Conservation (phyloP, 2,113 vertebrate species). For the Strigops habroptila region DNA sequence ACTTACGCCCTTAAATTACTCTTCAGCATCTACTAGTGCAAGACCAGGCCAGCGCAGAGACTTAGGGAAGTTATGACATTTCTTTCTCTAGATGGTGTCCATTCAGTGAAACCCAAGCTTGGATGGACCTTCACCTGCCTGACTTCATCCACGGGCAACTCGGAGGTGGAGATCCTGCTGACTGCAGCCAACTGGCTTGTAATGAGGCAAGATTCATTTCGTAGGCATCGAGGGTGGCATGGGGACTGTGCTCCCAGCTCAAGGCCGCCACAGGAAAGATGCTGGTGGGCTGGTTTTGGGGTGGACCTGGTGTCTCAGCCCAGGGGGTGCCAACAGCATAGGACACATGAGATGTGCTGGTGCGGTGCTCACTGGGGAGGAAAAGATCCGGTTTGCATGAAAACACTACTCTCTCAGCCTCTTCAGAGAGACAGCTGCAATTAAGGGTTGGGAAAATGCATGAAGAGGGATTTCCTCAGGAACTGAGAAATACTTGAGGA, state of each 20-base stretch:
- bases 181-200: neutral
- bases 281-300: neutral
- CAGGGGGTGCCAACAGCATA: neutral
- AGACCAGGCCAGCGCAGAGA: neutral
- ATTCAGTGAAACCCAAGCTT: conserved; percentile 30
- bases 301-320: neutral
- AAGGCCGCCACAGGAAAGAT: neutral
- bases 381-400: neutral
- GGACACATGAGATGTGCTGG: neutral
- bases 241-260: neutral
- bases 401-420: neutral
- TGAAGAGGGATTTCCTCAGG: neutral
- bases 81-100: conserved; percentile 12
- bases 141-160: fast-evolving
- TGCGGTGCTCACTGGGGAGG: neutral
- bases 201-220: neutral
- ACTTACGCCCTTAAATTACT: neutral
- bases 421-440: neutral
- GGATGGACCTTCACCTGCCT: neutral
- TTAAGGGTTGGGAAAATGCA: neutral
- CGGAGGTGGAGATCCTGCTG: neutral
- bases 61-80: neutral
- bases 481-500: neutral
- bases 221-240: no score
- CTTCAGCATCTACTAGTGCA: neutral